These are phyloP conservation scores for Theocolax elegans DNA, from an alignment of 1,140 invertebrate genomes.

Conservation along the genomic window DNA sequence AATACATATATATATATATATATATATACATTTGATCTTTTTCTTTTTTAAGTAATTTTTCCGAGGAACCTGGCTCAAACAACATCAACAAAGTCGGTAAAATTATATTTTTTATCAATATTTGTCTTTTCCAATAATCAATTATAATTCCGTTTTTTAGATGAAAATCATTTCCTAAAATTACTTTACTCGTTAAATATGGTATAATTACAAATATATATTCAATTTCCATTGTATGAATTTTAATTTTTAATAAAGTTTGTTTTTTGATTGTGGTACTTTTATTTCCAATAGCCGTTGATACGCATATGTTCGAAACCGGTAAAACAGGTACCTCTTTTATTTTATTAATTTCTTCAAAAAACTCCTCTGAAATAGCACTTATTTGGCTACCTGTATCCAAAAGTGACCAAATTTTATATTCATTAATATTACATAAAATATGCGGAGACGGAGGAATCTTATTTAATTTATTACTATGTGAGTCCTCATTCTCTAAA, in stretches of 20 bases:
- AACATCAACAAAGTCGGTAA: too few relatives aligned
- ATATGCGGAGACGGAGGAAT: not conserved
- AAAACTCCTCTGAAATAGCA: slow-evolving; percentile 23
- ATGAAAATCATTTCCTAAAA: too few relatives aligned
- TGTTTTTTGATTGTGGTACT: slow-evolving; percentile 3
- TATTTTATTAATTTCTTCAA: not conserved
- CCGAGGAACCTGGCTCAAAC: too few relatives aligned
- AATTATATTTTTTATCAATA: too few relatives aligned
- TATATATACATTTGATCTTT: too few relatives aligned
- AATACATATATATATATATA: too few relatives aligned
- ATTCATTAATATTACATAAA: not conserved
- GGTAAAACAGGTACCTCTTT: slow-evolving; percentile 4
- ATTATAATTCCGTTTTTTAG: too few relatives aligned
- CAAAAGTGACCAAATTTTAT: too few relatives aligned
- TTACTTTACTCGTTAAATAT: too few relatives aligned
- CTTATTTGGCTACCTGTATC: slow-evolving; percentile 30
- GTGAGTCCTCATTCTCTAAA: not conserved
- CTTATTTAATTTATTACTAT: not conserved
- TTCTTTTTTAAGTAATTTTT: too few relatives aligned
- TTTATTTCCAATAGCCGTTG: slow-evolving; percentile 21
- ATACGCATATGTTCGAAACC: slow-evolving; percentile 13
- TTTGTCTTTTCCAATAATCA: too few relatives aligned
- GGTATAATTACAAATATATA: too few relatives aligned
- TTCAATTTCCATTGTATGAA: not conserved
- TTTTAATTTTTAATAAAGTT: not conserved